These are phyloP conservation scores for Aleiodes leptofemur DNA, from an alignment of 2,888 invertebrate species.

Conservation along the genomic window DNA sequence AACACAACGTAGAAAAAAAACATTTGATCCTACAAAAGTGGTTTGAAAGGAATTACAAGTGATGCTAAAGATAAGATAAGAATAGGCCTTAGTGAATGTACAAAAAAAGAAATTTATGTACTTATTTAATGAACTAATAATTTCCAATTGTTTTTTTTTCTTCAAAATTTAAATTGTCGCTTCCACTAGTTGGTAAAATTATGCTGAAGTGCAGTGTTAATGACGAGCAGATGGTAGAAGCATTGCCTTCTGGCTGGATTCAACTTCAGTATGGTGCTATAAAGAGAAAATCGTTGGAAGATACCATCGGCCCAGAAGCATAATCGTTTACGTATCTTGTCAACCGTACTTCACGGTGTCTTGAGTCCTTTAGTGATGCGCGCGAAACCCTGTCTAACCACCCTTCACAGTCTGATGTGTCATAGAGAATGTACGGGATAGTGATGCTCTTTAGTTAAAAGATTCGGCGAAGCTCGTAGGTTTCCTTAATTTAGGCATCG, in stretches of 20 bases:
- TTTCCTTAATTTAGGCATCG: conserved; percentile 22
- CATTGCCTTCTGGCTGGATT: conserved; percentile 38
- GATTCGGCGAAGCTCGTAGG: conserved; percentile 16
- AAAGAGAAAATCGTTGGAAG: conserved; percentile 25
- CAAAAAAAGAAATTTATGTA: too few relatives aligned
- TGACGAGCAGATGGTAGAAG: conserved; percentile 34
- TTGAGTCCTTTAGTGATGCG: conserved; percentile 45
- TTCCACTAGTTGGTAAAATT: background rate
- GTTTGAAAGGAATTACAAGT: too few relatives aligned
- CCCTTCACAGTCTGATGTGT: conserved; percentile 29
- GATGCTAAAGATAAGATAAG: too few relatives aligned
- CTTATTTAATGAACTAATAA: too few relatives aligned
- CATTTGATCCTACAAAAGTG: too few relatives aligned
- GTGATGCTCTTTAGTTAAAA: conserved; percentile 28
- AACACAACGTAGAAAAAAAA: too few relatives aligned
- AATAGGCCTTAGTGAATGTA: too few relatives aligned
- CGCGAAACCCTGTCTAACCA: conserved; percentile 35
- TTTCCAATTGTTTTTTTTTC: background rate
- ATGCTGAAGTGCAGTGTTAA: conserved; percentile 33
- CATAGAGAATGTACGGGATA: conserved; percentile 12
- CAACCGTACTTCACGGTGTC: conserved; percentile 48
- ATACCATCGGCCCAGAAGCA: conserved; percentile 36
- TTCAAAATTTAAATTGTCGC: background rate
- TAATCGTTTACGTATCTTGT: conserved; percentile 44
- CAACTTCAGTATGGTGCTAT: conserved; percentile 40